Base-by-base conservation (phyloP, 64 coral and sea anemone genomes). In the Porites australiensis region DNA sequence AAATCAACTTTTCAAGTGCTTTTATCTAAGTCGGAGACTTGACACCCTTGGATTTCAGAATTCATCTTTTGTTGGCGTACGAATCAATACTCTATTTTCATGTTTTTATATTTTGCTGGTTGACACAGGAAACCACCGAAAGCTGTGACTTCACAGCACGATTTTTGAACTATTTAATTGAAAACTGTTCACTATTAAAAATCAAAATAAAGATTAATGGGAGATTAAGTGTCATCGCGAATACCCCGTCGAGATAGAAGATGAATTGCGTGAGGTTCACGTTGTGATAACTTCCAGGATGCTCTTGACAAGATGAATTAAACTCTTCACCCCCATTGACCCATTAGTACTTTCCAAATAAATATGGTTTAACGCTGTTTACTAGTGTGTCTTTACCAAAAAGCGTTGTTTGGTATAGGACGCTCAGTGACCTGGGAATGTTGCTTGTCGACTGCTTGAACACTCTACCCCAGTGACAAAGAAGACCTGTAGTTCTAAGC, bases 111-210 rank as follows among this genome's bases (percentile, higher is more conserved):
- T 3, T 8, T 6, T 49, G 50, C 73, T 50, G 75, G 47, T 82
- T 82, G 27, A 82, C 8, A 43, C 58, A 5, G 58, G 13, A 8
- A n/a, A 82, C 27, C 8, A 43, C 58, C 3, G 58, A 6, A 8
- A n/a, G 65, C 27, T 45, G 58, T 82, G 59, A 23, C 6, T 65
- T 82, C 79, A 46, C 79, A 19, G 79, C 79, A 82, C 20, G 79
- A 82, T 48, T 1, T 15, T 4, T 43, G 13, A 37, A n/a, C 37
- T 65, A 15, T 19, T 64, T 63, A 49, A 48, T 82, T 64, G 44
- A 8, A 63, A 82, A n/a, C 16, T 20, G 44, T 47, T 82, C 79
- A 44, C 8, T 44, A 18, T 46, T 65, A 62, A 8, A 19, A 78
- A 78, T 51, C 4, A 78, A 78, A 16, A 55, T 18, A 54, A 50